Evolutionary conservation across 64 coral and sea anemone species (phyloP), one percentile per base, ranked within the genome.

Genomic region (Stylophora pistillata): DNA sequence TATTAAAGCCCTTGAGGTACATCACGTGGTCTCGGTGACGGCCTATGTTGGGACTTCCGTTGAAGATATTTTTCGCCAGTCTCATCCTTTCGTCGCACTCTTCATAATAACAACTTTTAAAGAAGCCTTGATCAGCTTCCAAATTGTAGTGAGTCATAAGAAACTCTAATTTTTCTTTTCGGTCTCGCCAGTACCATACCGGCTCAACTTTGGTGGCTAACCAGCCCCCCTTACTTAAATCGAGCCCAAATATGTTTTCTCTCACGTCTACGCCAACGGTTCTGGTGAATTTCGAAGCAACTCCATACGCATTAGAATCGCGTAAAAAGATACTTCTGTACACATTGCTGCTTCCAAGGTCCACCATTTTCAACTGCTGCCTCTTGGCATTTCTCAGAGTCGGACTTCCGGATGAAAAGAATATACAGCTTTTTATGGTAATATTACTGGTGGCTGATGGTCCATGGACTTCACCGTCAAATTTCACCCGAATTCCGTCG

Each of bases 1-100:
- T 2, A 9, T 88, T 26, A n/a, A 88, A 88, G 15, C 86, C 86
- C 78, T 88, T 88, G 30, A 88, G 74, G 15, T 88, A 88, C 58
- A 88, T 53, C 21, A 53, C 86, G 74, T 88, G 86, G 74, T 88
- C 86, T 61, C 52, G 33, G 13, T 53, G 12, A 20, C 1, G 73
- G 33, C 27, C 55, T 13, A 29, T 77, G 16, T 86, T 86, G 55
- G 86, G 86, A 53, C 86, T 88, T 58, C 74, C 86, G 31, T 88
- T 88, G 58, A 77, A 88, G 71, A 88, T 20, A 15, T 88, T 88
- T 52, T 88, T 15, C 18, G 0, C 0, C 14, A 88, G 78, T 6
- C 0, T 7, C 76, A 78, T 78, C 0, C 29, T 0, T 78, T 41
- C 52, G 54, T 78, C 76, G 18, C 54, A 78, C 0, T 23, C 21